Evolutionary conservation across 2,888 invertebrate genomes (phyloP), one percentile per base, ranked within the genome.

Genomic region (Andrena haemorrhoa): DNA sequence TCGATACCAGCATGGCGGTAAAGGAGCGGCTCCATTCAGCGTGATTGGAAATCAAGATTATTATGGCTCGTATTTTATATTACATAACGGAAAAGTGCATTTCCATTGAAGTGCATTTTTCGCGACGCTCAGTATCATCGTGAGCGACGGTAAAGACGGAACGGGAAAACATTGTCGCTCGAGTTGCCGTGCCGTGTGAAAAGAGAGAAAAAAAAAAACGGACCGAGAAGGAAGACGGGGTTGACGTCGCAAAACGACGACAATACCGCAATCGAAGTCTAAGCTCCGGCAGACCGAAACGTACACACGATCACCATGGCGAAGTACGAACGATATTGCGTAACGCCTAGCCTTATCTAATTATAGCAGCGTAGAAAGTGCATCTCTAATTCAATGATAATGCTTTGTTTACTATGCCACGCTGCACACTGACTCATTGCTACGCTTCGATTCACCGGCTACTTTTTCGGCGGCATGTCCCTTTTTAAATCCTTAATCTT

Each of bases 291-390:
- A 51, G 58, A 61, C 31, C 53, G 77, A 63, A 77, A 74, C 77
- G 82, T 78, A 86, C 85, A 86, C 85, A 56, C 41, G 89, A 87
- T 91, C 91, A 91, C 86, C 89, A 93, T 93, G 93, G 93, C 93
- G 90, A 93, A 93, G 93, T 93, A 93, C 84, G 93, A 83, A 81
- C 41, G 83, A 79, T 66, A 83, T 92, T 91, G 89, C 90, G 89
- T 91, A 90, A 91, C 90, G 70, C 58, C 49, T 76, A 82, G 71
- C 71, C 74, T 89, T 92, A 93, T 92, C 91, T 89, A 91, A 92
- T 92, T 92, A 89, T 86, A 89, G 56, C 65, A 80, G 83, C 69
- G 56, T 79, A 80, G 77, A 72, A 83, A 77, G 75, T 69, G 83
- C 74, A 85, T 78, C 78, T 61, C 64, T 75, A 85, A 83, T 85